A percentile compares a stretch with the other conserved stretches of the same genome.
Evolutionary conservation across 1,140 invertebrate genomes (phyloP).

Genomic region (Cyclina sinensis): DNA sequence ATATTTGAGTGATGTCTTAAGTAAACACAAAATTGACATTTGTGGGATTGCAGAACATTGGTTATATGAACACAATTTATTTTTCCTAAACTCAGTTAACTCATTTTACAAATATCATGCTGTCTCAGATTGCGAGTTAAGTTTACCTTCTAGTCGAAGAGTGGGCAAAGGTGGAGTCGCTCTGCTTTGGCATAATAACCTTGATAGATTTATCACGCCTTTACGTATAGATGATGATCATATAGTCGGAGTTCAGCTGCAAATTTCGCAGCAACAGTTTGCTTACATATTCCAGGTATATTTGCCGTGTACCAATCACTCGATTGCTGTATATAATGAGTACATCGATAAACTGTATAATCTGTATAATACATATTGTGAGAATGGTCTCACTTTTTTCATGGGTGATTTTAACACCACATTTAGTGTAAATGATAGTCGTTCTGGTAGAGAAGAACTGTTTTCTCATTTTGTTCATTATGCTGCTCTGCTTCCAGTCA

Average conservation of each 20-base stretch:
- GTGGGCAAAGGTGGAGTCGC: constrained; percentile 7
- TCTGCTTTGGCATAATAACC: neutral
- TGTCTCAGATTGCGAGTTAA: neutral
- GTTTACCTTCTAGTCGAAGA: neutral
- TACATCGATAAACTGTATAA: constrained; percentile 30
- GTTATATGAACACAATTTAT: neutral
- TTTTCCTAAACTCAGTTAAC: neutral
- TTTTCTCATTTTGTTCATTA: neutral
- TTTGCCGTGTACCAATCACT: constrained; percentile 28
- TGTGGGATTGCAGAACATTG: neutral
- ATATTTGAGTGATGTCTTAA: too few species aligned
- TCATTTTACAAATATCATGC: neutral
- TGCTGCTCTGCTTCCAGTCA: neutral
- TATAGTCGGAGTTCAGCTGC: neutral
- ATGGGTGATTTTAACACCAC: constrained; percentile 33
- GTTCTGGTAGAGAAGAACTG: neutral
- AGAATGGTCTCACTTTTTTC: neutral
- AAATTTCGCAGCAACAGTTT: neutral
- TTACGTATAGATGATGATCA: neutral
- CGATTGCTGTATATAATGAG: neutral
- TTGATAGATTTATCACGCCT: neutral
- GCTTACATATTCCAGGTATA: constrained; percentile 44
- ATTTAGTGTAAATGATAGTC: neutral
- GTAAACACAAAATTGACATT: neutral
- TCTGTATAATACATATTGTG: neutral